These are phyloP conservation scores for Hydrophis major DNA, from an alignment of 2,797 vertebrate species.

Conservation along the genomic window DNA sequence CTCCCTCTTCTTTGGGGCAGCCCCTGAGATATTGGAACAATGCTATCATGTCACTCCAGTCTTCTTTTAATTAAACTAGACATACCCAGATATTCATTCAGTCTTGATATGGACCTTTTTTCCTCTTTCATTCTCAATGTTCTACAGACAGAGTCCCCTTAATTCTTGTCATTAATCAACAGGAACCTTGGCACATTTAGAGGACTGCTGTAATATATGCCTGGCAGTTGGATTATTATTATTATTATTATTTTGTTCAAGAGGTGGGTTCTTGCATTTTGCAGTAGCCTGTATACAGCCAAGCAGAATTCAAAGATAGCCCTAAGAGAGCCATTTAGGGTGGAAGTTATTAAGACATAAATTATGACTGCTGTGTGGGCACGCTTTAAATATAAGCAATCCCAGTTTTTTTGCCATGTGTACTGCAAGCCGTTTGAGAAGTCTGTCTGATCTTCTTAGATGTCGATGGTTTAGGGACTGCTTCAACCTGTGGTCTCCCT, in stretches of 20 bases:
- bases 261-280: neutral
- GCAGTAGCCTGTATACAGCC: neutral
- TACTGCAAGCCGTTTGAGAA: neutral
- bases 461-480: neutral
- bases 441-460: neutral
- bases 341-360: neutral
- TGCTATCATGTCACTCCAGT: no score
- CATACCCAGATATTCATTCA: neutral
- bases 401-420: neutral
- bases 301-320: neutral
- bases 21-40: no score
- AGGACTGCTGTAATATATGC: neutral
- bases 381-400: neutral
- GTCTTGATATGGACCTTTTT: neutral
- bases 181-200: neutral
- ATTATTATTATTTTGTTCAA: neutral
- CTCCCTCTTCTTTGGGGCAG: no score
- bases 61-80: no score
- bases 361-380: neutral
- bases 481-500: neutral
- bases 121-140: neutral
- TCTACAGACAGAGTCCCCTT: neutral
- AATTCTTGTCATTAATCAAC: neutral
- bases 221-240: neutral
- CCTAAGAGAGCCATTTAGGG: neutral